Evolutionary conservation across 2,113 vertebrate genomes (phyloP), one percentile per base, ranked within the genome.

Genomic region (Lota lota): DNA sequence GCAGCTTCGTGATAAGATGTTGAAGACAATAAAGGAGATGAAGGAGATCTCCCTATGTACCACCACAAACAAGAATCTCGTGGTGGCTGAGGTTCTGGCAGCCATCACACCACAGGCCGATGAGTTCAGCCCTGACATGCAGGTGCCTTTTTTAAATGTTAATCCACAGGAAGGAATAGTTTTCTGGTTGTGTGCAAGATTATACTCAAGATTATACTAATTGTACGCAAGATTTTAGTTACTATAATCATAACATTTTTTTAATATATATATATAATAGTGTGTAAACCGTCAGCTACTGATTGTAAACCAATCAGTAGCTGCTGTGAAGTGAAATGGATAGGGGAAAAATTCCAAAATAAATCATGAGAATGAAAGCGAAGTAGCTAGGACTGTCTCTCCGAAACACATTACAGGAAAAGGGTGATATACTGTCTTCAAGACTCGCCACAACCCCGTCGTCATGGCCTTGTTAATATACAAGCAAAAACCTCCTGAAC

Each of bases 1-100:
- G n/a, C 85, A 97, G 96, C 85, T 97, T 59, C 90, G 93, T 80
- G 87, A 93, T 74, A 66, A 71, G 14, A 91, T 97, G 91, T 75
- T 98, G 80, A 68, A 63, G 61, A 87, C 79, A 5, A 86, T 96
- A 73, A 89, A 83, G 20, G 22, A 47, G 36, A 77, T 88, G 22
- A 74, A 82, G 0, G 59, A 75, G 1, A 19, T 67, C 0, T 60
- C 4, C 36, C 71, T 87, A 0, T 0, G 74, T 17, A 88, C 70
- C 33, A 90, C 84, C 61, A 61, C 90, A 74, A 74, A 87, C 21
- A 89, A 79, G 18, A 85, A 92, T 54, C 88, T 92, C 66, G 65
- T 80, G 65, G 86, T 88, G 64, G 92, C 94, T 21, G 85, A 90
- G 54, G 87, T 85, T 12, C 78, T 98, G 68, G 86, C 80, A 71